phyloP scores from a whole-genome alignment of 2,113 vertebrate genomes.

The Casuarius casuarius region DNA sequence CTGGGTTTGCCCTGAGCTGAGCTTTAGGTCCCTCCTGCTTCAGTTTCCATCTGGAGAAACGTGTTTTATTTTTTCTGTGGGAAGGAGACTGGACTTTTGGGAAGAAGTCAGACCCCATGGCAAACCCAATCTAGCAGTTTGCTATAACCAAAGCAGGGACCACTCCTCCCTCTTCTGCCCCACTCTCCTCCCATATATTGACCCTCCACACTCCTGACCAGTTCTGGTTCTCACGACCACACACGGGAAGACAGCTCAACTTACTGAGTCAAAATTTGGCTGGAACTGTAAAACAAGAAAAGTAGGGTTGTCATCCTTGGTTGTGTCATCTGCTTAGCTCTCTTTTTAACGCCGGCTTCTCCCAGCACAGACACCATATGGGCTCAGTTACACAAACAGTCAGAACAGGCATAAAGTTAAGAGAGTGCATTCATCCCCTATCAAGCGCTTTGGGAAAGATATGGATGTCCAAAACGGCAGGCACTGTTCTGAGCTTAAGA shows the following conservation, averaged over 20 bases:
- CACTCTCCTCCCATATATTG: neutral
- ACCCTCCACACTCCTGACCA: neutral
- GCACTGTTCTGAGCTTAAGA: neutral
- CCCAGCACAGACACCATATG: neutral
- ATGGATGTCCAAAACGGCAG: neutral
- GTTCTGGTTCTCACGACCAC: neutral
- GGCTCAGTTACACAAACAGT: neutral
- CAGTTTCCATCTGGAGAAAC: neutral
- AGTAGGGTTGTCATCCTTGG: conserved; percentile 13
- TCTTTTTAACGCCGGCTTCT: conserved; percentile 32
- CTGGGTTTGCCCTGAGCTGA: neutral
- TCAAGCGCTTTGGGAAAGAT: fast-evolving
- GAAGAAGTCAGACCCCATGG: neutral
- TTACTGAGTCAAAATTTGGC: neutral
- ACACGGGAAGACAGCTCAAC: conserved; percentile 4
- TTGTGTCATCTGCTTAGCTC: neutral
- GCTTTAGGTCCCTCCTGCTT: neutral
- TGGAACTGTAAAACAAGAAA: conserved; percentile 1
- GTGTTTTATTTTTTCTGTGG: neutral
- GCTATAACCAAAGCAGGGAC: neutral
- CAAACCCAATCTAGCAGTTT: conserved; percentile 31
- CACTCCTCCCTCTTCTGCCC: neutral
- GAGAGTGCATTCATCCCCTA: neutral
- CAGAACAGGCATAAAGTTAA: neutral
- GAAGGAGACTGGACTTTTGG: neutral